phyloP scores from a whole-genome alignment of 2,113 vertebrate genomes.

The Acrocephalus kingi region DNA sequence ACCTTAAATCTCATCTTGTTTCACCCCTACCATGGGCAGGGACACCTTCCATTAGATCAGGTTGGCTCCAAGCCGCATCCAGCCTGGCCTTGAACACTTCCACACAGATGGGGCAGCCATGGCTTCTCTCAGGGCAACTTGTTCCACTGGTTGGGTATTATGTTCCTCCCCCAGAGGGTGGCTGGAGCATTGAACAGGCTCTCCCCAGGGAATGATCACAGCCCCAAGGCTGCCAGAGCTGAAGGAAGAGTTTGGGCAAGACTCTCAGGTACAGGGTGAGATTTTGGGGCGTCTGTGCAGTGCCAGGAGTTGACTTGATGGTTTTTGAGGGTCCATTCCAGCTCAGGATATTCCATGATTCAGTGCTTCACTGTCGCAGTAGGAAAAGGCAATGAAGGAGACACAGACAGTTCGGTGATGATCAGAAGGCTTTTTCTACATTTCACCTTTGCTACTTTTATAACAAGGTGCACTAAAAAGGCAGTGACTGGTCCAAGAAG shows the following conservation, averaged over 20 bases:
- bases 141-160: not conserved
- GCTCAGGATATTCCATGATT: not conserved
- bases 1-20: not conserved
- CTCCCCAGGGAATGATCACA: not conserved
- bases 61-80: not conserved
- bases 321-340: not conserved
- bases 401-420: no score
- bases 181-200: not conserved
- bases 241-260: not conserved
- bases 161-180: not conserved
- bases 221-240: not conserved
- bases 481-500: no score
- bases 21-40: not conserved
- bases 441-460: no score
- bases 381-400: no score
- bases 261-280: not conserved
- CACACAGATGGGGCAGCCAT: not conserved
- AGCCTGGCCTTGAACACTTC: not conserved
- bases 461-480: no score
- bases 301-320: not conserved
- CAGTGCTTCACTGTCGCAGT: not conserved
- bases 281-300: not conserved
- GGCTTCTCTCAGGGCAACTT: not conserved
- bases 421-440: no score
- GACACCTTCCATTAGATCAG: not conserved